These are phyloP conservation scores for Helobdella robusta DNA, from an alignment of 2,888 invertebrate species.

Conservation along the genomic window DNA sequence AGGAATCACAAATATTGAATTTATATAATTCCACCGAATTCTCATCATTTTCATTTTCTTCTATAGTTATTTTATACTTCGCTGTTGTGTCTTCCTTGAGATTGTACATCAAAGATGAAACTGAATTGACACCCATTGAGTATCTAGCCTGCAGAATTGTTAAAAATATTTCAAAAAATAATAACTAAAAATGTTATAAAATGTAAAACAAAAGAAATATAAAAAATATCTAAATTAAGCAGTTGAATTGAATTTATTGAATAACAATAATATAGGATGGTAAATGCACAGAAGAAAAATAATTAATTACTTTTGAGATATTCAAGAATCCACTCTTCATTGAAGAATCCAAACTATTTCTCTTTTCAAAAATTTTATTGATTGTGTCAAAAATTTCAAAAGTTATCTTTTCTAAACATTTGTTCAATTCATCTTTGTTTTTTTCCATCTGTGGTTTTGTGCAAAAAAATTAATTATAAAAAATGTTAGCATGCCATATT, in stretches of 20 bases:
- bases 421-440: too few relatives aligned
- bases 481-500: too few relatives aligned
- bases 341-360: background rate
- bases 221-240: background rate
- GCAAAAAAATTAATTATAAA: too few relatives aligned
- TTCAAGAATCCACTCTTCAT: background rate
- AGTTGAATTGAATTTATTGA: too few relatives aligned
- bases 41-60: background rate
- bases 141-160: conserved; percentile 37
- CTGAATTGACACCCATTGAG: conserved; percentile 40
- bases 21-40: too few relatives aligned
- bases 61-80: conserved; percentile 32
- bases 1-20: too few relatives aligned
- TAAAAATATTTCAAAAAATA: background rate
- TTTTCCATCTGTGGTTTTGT: too few relatives aligned
- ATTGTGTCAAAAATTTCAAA: background rate
- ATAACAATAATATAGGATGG: too few relatives aligned
- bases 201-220: background rate
- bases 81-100: conserved; percentile 37
- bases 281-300: too few relatives aligned
- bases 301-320: conserved; percentile 3
- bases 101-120: conserved; percentile 38
- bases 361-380: background rate
- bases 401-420: background rate
- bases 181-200: background rate